Conservation (phyloP, 2,113 vertebrate genomes). For the pig (Sus scrofa) region DNA sequence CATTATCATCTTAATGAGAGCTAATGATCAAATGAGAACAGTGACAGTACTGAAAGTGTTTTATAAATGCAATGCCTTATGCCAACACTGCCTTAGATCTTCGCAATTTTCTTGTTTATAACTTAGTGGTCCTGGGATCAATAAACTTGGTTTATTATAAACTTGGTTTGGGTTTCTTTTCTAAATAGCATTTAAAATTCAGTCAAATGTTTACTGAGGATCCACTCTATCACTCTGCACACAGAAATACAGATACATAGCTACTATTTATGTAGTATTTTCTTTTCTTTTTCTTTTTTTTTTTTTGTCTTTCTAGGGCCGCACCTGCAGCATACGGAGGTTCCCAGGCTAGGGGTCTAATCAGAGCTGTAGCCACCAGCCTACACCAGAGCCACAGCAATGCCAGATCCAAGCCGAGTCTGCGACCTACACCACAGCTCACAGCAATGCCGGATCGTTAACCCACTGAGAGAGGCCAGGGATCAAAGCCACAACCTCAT, state of each 20-base stretch:
- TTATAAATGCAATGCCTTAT: not conserved
- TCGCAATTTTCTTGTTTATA: constrained; percentile 2
- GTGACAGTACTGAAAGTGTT: not conserved
- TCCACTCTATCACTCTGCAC: not conserved
- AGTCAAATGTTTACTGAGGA: not conserved
- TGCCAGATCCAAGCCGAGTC: too few relatives aligned
- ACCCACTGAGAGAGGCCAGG: too few relatives aligned
- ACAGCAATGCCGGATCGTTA: too few relatives aligned
- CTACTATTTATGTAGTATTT: not conserved
- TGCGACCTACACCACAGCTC: too few relatives aligned
- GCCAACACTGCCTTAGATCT: not conserved
- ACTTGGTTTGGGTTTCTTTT: not conserved
- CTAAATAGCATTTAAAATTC: constrained; percentile 12
- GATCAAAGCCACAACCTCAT: too few relatives aligned
- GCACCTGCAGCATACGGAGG: too few relatives aligned
- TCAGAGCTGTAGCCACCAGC: too few relatives aligned
- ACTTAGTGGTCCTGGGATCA: not conserved
- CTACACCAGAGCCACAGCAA: too few relatives aligned
- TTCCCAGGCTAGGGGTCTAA: too few relatives aligned
- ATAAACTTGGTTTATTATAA: not conserved
- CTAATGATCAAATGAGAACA: not conserved
- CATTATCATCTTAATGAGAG: not conserved
- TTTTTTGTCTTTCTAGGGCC: too few relatives aligned
- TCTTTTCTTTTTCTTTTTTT: too few relatives aligned
- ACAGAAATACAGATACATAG: not conserved